Base-by-base conservation (phyloP, 2,888 invertebrate species). In the Hydrotaea cyrtoneurina region DNA sequence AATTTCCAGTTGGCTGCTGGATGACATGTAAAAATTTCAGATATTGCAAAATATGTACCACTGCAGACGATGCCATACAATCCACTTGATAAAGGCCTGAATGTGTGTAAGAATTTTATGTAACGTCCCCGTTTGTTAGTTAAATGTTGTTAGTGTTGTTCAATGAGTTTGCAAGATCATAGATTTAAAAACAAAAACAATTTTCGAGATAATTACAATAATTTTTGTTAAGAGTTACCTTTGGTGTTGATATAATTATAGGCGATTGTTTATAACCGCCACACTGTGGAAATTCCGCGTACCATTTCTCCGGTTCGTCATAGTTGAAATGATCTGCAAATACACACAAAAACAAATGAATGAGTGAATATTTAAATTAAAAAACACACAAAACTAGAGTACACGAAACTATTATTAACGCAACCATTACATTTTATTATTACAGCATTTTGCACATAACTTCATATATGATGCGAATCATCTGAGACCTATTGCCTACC, bases 231-330 rank as follows among this genome's bases (percentile, higher is more conserved):
- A n/a, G 3, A 73, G 81, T 88, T 86, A 91, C 91, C 82, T 91
- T 89, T 23, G 83, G 85, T 0, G 80, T 76, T 71, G 85, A 86
- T 13, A 91, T 88, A 0, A 89, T 81, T 53, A 91, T 90, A 36
- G 91, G 96, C 0, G 96, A 96, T 89, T 96, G 96, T 86, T 94
- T 93, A 1, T 93, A 90, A 0, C 95, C 96, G 15, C 93, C 94
- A 88, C 95, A 96, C 1, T 93, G 93, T 0, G 94, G 93, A 89
- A 93, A 94, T 0, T 93, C 92, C n/a, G 93, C 93, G 7, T 92
- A 92, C 95, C 95, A 96, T 69, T 86, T 81, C 8, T 83, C 83
- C 0, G 91, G 88, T 8, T 89, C 85, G 50, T 91, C 89, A 62
- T 91, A 91, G 78, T 74, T 88, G 73, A 89, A 90, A 39, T 81